phyloP scores from a whole-genome alignment of 1,140 invertebrate species.

The Apolygus lucorum region DNA sequence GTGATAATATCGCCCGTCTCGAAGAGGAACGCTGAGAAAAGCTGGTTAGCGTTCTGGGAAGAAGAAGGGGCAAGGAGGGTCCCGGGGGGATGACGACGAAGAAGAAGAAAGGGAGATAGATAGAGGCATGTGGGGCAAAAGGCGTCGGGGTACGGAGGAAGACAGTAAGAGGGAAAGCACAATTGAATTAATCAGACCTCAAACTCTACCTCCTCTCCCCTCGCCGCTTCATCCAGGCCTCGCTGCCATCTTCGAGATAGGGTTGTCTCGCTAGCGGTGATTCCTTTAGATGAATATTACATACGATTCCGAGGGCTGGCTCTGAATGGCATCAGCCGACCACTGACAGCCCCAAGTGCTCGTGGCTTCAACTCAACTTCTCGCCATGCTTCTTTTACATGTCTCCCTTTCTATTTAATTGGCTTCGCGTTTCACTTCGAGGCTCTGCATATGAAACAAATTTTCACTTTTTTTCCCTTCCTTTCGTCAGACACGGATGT shows the following conservation, averaged over 20 bases:
- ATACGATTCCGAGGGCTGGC: background rate
- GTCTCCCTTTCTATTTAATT: background rate
- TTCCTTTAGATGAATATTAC: background rate
- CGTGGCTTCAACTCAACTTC: background rate
- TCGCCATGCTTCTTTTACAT: background rate
- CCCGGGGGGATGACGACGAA: background rate
- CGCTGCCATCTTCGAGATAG: background rate
- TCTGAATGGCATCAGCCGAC: background rate
- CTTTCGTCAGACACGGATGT: no score
- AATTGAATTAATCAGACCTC: background rate
- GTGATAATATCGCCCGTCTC: background rate
- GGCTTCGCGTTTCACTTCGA: no score
- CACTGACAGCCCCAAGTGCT: background rate
- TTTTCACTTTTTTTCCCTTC: no score
- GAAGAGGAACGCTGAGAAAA: no score
- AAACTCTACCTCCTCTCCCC: background rate
- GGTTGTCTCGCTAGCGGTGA: background rate
- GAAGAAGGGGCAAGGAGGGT: background rate
- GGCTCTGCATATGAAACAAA: no score
- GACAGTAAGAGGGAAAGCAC: background rate
- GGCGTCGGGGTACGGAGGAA: background rate
- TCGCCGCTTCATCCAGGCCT: background rate
- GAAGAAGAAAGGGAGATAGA: background rate
- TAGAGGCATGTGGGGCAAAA: background rate
- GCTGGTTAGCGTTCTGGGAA: no score